These are phyloP conservation scores for Heliconius congener DNA, from an alignment of 1,140 invertebrate genomes.

Conservation along the genomic window DNA sequence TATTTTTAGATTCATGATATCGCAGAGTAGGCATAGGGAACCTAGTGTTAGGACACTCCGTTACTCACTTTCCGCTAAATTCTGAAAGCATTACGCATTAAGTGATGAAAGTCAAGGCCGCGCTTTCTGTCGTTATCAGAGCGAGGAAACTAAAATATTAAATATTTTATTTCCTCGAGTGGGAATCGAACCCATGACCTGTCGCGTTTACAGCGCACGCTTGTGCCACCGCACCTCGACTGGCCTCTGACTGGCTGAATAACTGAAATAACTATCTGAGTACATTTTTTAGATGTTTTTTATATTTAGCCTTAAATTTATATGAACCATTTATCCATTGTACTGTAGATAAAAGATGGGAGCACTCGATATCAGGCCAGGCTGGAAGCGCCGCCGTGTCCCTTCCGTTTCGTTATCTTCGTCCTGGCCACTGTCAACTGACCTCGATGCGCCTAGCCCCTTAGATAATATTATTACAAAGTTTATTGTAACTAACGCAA, in stretches of 20 bases:
- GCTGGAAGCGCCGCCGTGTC: conserved; percentile 19
- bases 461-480: conserved; percentile 5
- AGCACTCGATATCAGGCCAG: background rate
- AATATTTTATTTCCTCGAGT: too few relatives aligned
- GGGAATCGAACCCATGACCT: too few relatives aligned
- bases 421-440: conserved; percentile 14
- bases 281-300: background rate
- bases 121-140: too few relatives aligned
- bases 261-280: background rate
- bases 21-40: too few relatives aligned
- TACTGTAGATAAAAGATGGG: conserved; percentile 3
- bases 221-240: too few relatives aligned
- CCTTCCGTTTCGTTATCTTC: conserved; percentile 26
- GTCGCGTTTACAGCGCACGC: too few relatives aligned
- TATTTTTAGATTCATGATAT: too few relatives aligned
- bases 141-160: too few relatives aligned
- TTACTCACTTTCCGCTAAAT: too few relatives aligned
- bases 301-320: background rate
- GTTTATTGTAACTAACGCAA: background rate
- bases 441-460: background rate
- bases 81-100: too few relatives aligned
- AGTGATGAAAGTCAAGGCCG: too few relatives aligned
- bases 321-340: background rate
- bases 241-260: background rate
- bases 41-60: too few relatives aligned